A percentile compares a stretch with the other conserved stretches of the same genome.
phyloP scores from a whole-genome alignment of 1,140 invertebrate species.

The Zaprionus nigranus region DNA sequence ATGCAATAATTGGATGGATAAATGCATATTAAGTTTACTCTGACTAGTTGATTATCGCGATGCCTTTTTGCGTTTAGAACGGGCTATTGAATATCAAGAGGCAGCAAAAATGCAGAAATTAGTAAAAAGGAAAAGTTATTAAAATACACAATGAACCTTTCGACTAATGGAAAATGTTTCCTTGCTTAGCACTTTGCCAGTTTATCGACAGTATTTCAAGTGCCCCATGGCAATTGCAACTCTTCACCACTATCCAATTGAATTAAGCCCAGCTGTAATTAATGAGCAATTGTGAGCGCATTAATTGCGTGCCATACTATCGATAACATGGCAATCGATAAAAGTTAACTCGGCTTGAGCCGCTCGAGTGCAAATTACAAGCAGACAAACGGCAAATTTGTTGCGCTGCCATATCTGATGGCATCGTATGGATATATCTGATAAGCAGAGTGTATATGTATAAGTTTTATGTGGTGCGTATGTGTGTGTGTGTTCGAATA shows the following conservation, averaged over 20 bases:
- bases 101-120: background rate
- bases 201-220: slow-evolving; percentile 3
- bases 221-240: background rate
- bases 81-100: background rate
- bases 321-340: slow-evolving; percentile 6
- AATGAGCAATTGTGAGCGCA: background rate
- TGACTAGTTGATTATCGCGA: background rate
- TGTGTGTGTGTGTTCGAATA: background rate
- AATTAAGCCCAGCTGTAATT: background rate
- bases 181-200: background rate
- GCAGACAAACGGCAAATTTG: slow-evolving; percentile 30
- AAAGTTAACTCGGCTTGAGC: background rate
- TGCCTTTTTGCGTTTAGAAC: background rate
- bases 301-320: background rate
- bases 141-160: background rate
- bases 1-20: background rate
- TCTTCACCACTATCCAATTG: background rate
- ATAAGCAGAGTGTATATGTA: background rate
- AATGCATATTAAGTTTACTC: background rate
- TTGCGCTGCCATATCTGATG: slow-evolving; percentile 12
- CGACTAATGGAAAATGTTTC: background rate
- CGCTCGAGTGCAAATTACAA: slow-evolving; percentile 1
- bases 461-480: background rate
- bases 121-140: too few species aligned
- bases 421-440: background rate